Percentiles rank a stretch among this genome's conserved stretches.
These are phyloP conservation scores for Phasia obesa DNA, from an alignment of 2,888 invertebrate species.

Conservation along the genomic window DNA sequence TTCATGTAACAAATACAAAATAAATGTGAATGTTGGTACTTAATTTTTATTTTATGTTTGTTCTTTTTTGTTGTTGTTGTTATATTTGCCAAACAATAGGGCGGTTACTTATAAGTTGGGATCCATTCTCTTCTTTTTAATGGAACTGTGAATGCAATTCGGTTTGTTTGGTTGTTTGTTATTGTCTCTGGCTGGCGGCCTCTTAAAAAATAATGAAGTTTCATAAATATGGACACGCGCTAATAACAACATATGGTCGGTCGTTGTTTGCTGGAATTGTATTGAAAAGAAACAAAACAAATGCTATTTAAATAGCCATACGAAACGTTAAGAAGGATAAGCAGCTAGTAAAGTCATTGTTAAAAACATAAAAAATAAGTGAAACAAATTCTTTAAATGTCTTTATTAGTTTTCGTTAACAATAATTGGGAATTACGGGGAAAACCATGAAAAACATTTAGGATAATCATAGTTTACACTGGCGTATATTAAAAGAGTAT, in stretches of 20 bases:
- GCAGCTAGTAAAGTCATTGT: conserved; percentile 38
- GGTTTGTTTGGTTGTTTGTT: not conserved
- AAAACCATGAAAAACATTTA: not conserved
- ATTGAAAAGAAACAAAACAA: conserved; percentile 12
- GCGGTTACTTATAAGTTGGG: conserved; percentile 60
- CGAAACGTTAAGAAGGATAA: conserved; percentile 17
- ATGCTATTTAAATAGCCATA: conserved; percentile 8
- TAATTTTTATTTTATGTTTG: conserved; percentile 35
- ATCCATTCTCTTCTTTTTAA: conserved; percentile 27
- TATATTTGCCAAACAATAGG: conserved; percentile 58
- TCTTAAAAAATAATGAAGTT: conserved; percentile 58
- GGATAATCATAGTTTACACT: not conserved
- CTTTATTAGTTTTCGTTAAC: conserved; percentile 37
- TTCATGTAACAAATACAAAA: conserved; percentile 39
- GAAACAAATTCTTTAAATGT: conserved; percentile 42
- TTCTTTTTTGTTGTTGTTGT: conserved; percentile 9
- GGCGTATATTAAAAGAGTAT: too few relatives aligned
- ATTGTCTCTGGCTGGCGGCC: conserved; percentile 6
- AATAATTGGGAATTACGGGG: not conserved
- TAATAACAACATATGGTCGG: conserved; percentile 75
- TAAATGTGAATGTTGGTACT: conserved; percentile 35
- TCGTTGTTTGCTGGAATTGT: conserved; percentile 14
- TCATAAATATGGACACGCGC: conserved; percentile 75
- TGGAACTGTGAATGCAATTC: conserved; percentile 7
- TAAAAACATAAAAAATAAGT: conserved; percentile 5